Evolutionary conservation across 2,888 invertebrate genomes (phyloP).

Genomic region (Epistrophe grossulariae): DNA sequence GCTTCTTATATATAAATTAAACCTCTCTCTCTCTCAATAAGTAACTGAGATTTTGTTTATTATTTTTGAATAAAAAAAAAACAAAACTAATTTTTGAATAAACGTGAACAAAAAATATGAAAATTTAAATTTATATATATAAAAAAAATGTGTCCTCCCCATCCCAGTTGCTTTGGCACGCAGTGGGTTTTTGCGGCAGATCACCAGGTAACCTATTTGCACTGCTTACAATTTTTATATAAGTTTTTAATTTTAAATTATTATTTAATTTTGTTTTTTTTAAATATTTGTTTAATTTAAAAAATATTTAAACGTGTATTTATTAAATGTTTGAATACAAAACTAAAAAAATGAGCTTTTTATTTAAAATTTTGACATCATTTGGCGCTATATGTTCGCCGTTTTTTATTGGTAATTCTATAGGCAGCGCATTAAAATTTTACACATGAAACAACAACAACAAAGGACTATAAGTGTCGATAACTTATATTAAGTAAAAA

Average conservation of each 20-base stretch:
- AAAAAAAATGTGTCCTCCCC: slow-evolving; percentile 79
- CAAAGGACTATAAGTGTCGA: too few species aligned
- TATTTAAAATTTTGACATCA: too few species aligned
- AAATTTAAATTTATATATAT: slow-evolving; percentile 42
- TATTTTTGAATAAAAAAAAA: slow-evolving; percentile 46
- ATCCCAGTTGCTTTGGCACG: slow-evolving; percentile 86
- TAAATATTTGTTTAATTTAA: slow-evolving; percentile 26
- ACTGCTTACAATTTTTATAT: slow-evolving; percentile 84
- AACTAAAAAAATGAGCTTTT: neutral
- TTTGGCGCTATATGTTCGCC: too few species aligned
- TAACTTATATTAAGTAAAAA: too few species aligned
- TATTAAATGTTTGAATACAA: neutral
- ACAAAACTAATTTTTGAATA: slow-evolving; percentile 58
- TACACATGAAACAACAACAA: too few species aligned
- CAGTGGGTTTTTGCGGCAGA: slow-evolving; percentile 88
- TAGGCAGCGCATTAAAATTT: too few species aligned
- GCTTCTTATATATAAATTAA: slow-evolving; percentile 64
- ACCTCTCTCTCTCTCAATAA: slow-evolving; percentile 52
- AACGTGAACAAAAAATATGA: slow-evolving; percentile 65
- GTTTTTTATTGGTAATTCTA: too few species aligned
- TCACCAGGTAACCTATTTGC: slow-evolving; percentile 87
- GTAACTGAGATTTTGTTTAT: slow-evolving; percentile 59
- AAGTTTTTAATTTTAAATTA: slow-evolving; percentile 58
- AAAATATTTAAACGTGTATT: neutral
- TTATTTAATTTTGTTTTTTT: slow-evolving; percentile 63